Conservation (phyloP, 2,888 invertebrate species). For the Nomada fabriciana region DNA sequence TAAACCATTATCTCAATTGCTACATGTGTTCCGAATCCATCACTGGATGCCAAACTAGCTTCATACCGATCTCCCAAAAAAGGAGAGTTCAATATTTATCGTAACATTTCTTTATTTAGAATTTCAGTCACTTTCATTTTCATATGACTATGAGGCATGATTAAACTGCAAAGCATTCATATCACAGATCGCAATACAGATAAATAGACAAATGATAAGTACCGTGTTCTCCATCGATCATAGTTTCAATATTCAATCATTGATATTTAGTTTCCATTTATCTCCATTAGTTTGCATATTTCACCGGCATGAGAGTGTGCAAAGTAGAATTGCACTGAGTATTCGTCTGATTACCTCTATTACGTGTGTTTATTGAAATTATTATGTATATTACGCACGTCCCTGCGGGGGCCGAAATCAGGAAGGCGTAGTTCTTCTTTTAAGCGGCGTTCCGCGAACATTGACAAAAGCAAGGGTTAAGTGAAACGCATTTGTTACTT, state of each 20-base stretch:
- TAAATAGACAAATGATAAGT: too few species aligned
- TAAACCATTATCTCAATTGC: not conserved
- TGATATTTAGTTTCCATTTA: not conserved
- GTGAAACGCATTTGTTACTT: conserved; percentile 47
- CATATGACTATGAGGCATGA: too few species aligned
- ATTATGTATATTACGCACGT: not conserved
- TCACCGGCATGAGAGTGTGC: not conserved
- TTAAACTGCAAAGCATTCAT: too few species aligned
- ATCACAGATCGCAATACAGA: too few species aligned
- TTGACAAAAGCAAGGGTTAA: conserved; percentile 53
- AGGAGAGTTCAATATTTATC: too few species aligned
- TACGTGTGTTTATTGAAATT: conserved; percentile 18
- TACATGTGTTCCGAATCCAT: not conserved
- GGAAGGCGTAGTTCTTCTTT: conserved; percentile 21
- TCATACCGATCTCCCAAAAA: too few species aligned
- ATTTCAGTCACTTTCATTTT: too few species aligned
- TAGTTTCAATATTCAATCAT: not conserved
- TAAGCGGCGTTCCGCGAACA: conserved; percentile 25
- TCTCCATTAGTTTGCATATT: not conserved
- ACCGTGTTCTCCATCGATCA: not conserved
- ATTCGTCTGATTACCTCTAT: not conserved
- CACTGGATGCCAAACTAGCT: too few species aligned
- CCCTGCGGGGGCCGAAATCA: conserved; percentile 12
- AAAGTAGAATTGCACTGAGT: not conserved
- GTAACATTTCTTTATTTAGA: too few species aligned